Base-by-base conservation (phyloP, 1,140 invertebrate genomes). In the Oedothorax gibbosus region DNA sequence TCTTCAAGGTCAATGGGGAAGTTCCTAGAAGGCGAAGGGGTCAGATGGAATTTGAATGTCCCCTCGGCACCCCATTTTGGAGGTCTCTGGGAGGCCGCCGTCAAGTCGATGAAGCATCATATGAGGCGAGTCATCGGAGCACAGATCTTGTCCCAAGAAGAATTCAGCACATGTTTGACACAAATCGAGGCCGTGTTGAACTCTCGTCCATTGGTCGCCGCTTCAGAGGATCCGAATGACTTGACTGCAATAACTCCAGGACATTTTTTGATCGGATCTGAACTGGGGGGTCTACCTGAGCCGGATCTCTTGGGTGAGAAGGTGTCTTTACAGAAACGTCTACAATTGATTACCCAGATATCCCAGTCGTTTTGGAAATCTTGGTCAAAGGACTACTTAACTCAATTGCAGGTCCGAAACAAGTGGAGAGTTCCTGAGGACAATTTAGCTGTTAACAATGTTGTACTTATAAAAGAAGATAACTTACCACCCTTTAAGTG, bases 61-160 rank as follows among this genome's bases (percentile, higher is more conserved):
- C 88, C 91, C 21, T 18, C 66, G 12, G 88, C 89, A 12, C 88
- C 90, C 0, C 89, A 91, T 88, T 90, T 91, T 76, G 86, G 86
- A 54, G 84, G 78, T 21, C 68, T 87, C 7, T 86, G 79, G 72
- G 87, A 87, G 62, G 64, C 54, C 11, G 51, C 18, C 9, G 65
- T 86, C 10, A 87, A 87, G 80, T 75, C 85, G 0, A 86, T 88
- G n/a, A 88, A 89, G 79, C 78, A n/a, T 65, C 89, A 90, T 83
- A 77, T 89, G 11, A 69, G 71, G 90, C 77, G 87, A 35, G 76
- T 89, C 10, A 64, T 88, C 11, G 64, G 86, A 73, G 10, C 12
- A 7, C 50, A 9, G 12, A 54, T 73, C 10, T 15, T 54, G n/a
- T 85, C 86, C 11, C 66, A 79, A 49, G 50, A 60, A 54, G 77